These are phyloP conservation scores for Catharus minimus DNA, from an alignment of 2,113 vertebrate genomes.

Conservation along the genomic window DNA sequence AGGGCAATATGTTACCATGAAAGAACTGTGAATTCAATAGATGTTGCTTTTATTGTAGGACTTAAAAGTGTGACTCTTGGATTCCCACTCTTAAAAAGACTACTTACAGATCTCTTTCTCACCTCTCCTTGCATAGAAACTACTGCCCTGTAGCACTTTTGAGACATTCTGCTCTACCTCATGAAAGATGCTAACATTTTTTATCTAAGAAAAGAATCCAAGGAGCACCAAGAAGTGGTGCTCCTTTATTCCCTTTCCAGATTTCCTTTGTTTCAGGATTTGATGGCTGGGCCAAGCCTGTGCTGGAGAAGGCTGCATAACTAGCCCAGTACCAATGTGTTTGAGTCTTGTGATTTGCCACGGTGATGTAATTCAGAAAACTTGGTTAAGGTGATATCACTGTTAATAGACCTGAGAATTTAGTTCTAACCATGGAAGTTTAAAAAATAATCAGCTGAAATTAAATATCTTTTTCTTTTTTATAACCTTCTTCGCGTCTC, in stretches of 20 bases:
- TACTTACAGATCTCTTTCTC: not conserved
- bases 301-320: not conserved
- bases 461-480: not conserved
- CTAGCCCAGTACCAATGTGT: not conserved
- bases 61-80: not conserved
- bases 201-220: not conserved
- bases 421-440: not conserved
- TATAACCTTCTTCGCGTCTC: not conserved
- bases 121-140: not conserved
- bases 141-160: not conserved
- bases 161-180: not conserved
- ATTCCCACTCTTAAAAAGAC: not conserved
- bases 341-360: not conserved
- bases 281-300: not conserved
- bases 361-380: not conserved
- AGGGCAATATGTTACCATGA: not conserved
- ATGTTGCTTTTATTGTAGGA: not conserved
- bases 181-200: not conserved
- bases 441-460: not conserved
- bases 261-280: not conserved
- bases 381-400: not conserved
- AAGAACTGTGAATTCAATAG: not conserved
- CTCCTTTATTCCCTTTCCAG: not conserved
- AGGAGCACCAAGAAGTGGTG: not conserved
- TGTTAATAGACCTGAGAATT: not conserved